A percentile compares a stretch with the other conserved stretches of the same genome.
Conservation (phyloP, 2,888 invertebrate species). For the Coleophora flavipennella region DNA sequence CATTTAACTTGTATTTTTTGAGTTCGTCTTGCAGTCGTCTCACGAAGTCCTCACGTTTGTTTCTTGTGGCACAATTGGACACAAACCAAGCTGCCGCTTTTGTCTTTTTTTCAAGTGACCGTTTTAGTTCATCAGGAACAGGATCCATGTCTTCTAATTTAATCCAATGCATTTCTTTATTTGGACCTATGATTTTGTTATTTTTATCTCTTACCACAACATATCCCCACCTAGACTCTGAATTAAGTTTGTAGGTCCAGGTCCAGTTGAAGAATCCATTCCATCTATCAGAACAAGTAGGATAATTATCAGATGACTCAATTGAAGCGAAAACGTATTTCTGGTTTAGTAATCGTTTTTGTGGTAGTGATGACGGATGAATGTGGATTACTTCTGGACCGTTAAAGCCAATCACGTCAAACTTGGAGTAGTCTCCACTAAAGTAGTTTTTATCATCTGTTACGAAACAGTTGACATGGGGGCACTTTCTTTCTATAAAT, state of each 20-base stretch:
- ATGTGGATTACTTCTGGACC: slow-evolving; percentile 31
- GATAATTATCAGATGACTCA: slow-evolving; percentile 40
- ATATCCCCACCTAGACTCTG: slow-evolving; percentile 39
- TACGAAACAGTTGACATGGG: slow-evolving; percentile 41
- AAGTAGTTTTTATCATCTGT: slow-evolving; percentile 28
- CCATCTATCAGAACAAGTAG: slow-evolving; percentile 23
- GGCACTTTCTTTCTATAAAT: slow-evolving; percentile 29
- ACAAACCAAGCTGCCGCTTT: slow-evolving; percentile 37
- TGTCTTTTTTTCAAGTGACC: slow-evolving; percentile 21
- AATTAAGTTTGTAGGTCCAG: slow-evolving; percentile 41
- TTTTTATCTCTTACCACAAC: slow-evolving; percentile 27
- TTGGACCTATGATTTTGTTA: slow-evolving; percentile 29
- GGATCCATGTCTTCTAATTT: slow-evolving; percentile 29
- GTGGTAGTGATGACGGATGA: slow-evolving; percentile 34
- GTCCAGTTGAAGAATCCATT: slow-evolving; percentile 49
- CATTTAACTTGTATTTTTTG: slow-evolving; percentile 18
- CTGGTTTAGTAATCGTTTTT: slow-evolving; percentile 27
- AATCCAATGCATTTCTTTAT: slow-evolving; percentile 32
- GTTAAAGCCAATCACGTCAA: slow-evolving; percentile 41
- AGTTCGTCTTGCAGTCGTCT: slow-evolving; percentile 19
- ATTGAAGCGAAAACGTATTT: slow-evolving; percentile 42
- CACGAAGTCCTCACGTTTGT: slow-evolving; percentile 20
- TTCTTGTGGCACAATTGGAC: slow-evolving; percentile 27
- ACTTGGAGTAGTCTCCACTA: slow-evolving; percentile 27
- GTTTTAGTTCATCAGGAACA: slow-evolving; percentile 22